phyloP scores from a whole-genome alignment of 1,140 invertebrate genomes.

The Propsilocerus akamusi region DNA sequence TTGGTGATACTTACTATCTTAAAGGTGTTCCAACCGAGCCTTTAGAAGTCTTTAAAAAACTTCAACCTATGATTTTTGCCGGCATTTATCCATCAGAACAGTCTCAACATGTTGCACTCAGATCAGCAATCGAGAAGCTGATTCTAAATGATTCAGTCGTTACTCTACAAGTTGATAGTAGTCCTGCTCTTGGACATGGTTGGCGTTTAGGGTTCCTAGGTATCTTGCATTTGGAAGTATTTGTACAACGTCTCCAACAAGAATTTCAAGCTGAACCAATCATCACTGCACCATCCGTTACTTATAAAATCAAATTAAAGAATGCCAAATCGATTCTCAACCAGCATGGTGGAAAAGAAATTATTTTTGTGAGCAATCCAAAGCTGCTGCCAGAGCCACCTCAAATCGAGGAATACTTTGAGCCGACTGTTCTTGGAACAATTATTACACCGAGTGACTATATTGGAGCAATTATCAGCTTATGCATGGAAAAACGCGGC shows the following conservation, averaged over 20 bases:
- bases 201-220: slow-evolving; percentile 90
- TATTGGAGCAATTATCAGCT: slow-evolving; percentile 42
- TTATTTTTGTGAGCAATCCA: slow-evolving; percentile 69
- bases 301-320: slow-evolving; percentile 68
- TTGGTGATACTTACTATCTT: slow-evolving; percentile 71
- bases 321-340: slow-evolving; percentile 26
- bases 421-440: slow-evolving; percentile 75
- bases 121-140: slow-evolving; percentile 75
- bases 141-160: slow-evolving; percentile 90
- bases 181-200: slow-evolving; percentile 82
- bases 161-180: slow-evolving; percentile 53
- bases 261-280: slow-evolving; percentile 81
- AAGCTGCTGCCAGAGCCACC: slow-evolving; percentile 47
- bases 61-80: slow-evolving; percentile 85
- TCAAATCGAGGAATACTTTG: slow-evolving; percentile 55
- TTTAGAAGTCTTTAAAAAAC: slow-evolving; percentile 42
- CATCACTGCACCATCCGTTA: slow-evolving; percentile 84
- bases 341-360: slow-evolving; percentile 40
- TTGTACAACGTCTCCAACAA: slow-evolving; percentile 81
- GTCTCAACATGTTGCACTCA: slow-evolving; percentile 52
- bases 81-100: slow-evolving; percentile 87
- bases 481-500: slow-evolving; percentile 65
- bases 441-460: slow-evolving; percentile 73
- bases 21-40: slow-evolving; percentile 30
- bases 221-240: slow-evolving; percentile 90